Percentiles rank a stretch among this genome's conserved stretches.
phyloP scores from a whole-genome alignment of 2,888 invertebrate genomes.

The Papilio gigon region DNA sequence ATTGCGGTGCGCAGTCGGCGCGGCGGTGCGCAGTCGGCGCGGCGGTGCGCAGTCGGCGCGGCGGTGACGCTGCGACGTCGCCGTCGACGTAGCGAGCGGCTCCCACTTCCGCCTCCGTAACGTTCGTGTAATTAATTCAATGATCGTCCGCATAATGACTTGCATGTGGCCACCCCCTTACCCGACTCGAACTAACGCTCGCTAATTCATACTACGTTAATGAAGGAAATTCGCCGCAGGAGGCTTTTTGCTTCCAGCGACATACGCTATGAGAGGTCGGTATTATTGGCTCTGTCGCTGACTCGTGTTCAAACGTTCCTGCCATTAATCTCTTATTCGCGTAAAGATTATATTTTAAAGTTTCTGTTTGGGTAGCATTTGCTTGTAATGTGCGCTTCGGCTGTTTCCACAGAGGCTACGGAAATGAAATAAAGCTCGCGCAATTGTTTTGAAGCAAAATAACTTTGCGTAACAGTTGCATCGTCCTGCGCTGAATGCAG shows the following conservation, averaged over 20 bases:
- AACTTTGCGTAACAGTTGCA: slow-evolving; percentile 49
- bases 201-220: slow-evolving; percentile 74
- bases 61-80: slow-evolving; percentile 47
- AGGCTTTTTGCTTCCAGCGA: slow-evolving; percentile 67
- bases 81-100: slow-evolving; percentile 48
- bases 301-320: slow-evolving; percentile 67
- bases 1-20: slow-evolving; percentile 49
- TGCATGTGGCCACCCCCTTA: slow-evolving; percentile 70
- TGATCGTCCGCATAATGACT: slow-evolving; percentile 80
- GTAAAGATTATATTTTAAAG: slow-evolving; percentile 78
- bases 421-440: slow-evolving; percentile 58
- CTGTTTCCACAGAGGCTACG: slow-evolving; percentile 45
- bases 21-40: slow-evolving; percentile 46
- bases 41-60: slow-evolving; percentile 46
- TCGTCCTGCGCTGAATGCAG: slow-evolving; percentile 44
- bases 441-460: slow-evolving; percentile 53
- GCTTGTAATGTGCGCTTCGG: slow-evolving; percentile 66
- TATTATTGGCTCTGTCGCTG: slow-evolving; percentile 75
- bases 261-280: slow-evolving; percentile 53
- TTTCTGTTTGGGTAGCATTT: slow-evolving; percentile 70
- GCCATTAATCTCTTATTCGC: slow-evolving; percentile 73
- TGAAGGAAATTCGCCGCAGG: slow-evolving; percentile 69
- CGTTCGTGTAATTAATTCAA: slow-evolving; percentile 78
- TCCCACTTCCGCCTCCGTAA: slow-evolving; percentile 62
- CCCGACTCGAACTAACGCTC: slow-evolving; percentile 69